phyloP scores from a whole-genome alignment of 2,888 invertebrate genomes.

The Caenorhabditis sulstoni region DNA sequence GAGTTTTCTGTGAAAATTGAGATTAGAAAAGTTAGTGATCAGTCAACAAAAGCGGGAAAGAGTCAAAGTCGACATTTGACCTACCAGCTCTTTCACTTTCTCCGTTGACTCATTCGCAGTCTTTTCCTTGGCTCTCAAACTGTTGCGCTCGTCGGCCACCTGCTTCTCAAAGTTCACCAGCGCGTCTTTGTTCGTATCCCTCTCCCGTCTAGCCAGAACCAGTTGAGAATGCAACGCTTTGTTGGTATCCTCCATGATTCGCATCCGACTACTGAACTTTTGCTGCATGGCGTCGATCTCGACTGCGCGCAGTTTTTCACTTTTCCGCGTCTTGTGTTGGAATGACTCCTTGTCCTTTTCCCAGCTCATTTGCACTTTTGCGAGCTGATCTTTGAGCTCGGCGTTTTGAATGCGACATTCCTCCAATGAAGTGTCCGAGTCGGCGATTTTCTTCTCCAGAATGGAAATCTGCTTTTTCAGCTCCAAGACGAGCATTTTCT shows the following conservation, averaged over 20 bases:
- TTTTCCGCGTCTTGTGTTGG: slow-evolving; percentile 78
- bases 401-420: slow-evolving; percentile 75
- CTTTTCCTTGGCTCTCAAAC: slow-evolving; percentile 70
- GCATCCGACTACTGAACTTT: slow-evolving; percentile 79
- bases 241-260: slow-evolving; percentile 81
- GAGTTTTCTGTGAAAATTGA: slow-evolving; percentile 41
- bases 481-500: slow-evolving; percentile 67
- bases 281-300: slow-evolving; percentile 80
- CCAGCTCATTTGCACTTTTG: slow-evolving; percentile 68
- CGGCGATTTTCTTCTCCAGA: slow-evolving; percentile 71
- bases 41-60: too few relatives aligned
- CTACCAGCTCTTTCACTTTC: slow-evolving; percentile 67
- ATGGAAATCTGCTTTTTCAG: slow-evolving; percentile 72
- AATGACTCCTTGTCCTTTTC: slow-evolving; percentile 75
- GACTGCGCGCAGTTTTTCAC: slow-evolving; percentile 77
- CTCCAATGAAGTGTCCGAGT: slow-evolving; percentile 65
- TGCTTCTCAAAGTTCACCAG: slow-evolving; percentile 69
- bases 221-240: slow-evolving; percentile 79
- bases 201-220: slow-evolving; percentile 78
- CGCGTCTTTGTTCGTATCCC: slow-evolving; percentile 76
- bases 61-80: neutral
- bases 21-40: neutral
- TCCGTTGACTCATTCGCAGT: slow-evolving; percentile 48
- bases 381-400: slow-evolving; percentile 74
- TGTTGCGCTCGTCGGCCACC: slow-evolving; percentile 59